These are phyloP conservation scores for Sitta europaea DNA, from an alignment of 2,113 vertebrate genomes.

Conservation along the genomic window DNA sequence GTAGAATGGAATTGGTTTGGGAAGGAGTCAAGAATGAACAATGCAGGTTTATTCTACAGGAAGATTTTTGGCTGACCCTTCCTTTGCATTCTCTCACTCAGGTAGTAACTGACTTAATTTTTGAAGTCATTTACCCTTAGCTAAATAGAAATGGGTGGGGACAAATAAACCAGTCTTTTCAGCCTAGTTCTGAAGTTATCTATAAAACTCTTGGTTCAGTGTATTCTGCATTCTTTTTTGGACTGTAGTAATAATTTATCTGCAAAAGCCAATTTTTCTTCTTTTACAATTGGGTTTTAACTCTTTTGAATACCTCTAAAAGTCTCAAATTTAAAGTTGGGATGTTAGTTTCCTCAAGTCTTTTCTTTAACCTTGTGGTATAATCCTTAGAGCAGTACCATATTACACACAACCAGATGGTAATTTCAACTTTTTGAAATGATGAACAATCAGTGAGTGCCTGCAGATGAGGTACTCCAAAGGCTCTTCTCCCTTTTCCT, in stretches of 20 bases:
- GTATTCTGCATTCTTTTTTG: conserved; percentile 30
- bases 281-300: neutral
- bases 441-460: neutral
- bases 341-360: neutral
- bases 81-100: neutral
- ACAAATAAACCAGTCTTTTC: neutral
- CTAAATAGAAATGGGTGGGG: neutral
- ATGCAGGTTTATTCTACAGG: neutral
- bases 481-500: neutral
- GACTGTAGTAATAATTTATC: neutral
- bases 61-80: neutral
- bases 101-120: neutral
- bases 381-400: neutral
- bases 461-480: neutral
- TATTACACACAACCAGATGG: neutral
- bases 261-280: conserved; percentile 4
- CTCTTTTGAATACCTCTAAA: conserved; percentile 5
- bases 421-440: neutral
- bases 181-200: neutral
- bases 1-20: neutral
- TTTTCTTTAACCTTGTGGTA: neutral
- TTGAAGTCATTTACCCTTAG: neutral
- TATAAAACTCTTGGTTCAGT: neutral
- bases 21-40: neutral
- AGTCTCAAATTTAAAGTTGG: neutral